Base-by-base conservation (phyloP, 2,888 invertebrate genomes). In the Ophion costatus region DNA sequence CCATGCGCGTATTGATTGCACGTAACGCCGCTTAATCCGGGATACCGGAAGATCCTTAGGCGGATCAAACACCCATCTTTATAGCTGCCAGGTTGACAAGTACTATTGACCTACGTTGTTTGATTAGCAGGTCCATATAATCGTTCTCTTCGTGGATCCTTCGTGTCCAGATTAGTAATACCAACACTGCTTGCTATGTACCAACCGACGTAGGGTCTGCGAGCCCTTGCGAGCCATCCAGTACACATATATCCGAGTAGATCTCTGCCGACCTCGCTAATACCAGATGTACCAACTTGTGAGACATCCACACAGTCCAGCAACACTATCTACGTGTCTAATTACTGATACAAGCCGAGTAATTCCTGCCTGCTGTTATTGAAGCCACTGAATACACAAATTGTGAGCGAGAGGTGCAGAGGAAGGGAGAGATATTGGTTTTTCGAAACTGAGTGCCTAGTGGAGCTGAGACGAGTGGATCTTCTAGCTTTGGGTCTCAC, bases 311-410 rank as follows among this genome's bases (percentile, higher is more conserved):
- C 64, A 82, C 82, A 87, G 70, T 78, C 70, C 81, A 87, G 77
- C 73, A 71, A 76, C 84, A 85, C 86, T 87, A 87, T 14, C 86
- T 87, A 88, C 89, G 90, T 90, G 91, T 90, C 90, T 92, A 92
- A 93, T 93, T 92, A 93, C 91, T 88, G 90, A 89, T 88, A 92
- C 91, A 92, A 92, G 91, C 92, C 89, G 90, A 90, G 89, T 90
- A 90, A 90, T 89, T 91, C 90, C 90, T 89, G 89, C 86, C 56
- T 66, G 77, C 22, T 73, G 77, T 61, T 81, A 78, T 33, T 73
- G 11, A 87, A 89, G 86, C 88, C 86, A 20, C 77, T 80, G 66
- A 73, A 38, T 67, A 73, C 57, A 76, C 80, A 73, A 77, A 29
- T 87, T 17, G 88, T 87, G 80, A 81, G 87, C 86, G 80, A 87